Conservation (phyloP, 2,797 vertebrate genomes). For the Muscicapa comitata region DNA sequence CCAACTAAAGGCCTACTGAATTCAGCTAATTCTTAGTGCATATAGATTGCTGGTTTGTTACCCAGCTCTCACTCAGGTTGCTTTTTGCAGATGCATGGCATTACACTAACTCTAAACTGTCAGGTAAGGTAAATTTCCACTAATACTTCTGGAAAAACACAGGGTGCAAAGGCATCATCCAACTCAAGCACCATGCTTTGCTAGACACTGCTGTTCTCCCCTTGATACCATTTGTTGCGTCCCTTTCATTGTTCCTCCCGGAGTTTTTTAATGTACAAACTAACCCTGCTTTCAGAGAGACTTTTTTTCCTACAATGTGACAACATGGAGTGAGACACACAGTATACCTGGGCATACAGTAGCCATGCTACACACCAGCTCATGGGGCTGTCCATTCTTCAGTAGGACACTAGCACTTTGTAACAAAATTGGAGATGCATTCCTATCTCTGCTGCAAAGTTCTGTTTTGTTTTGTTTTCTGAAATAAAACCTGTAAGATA, state of each 20-base stretch:
- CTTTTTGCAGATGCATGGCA: neutral
- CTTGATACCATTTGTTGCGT: rapidly evolving
- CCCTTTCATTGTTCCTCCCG: rapidly evolving
- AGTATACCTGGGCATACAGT: neutral
- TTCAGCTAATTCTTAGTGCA: neutral
- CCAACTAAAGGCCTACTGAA: neutral
- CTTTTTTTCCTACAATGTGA: neutral
- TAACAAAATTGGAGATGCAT: neutral
- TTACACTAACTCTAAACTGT: neutral
- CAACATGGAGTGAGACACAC: neutral
- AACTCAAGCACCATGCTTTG: rapidly evolving
- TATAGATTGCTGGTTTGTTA: neutral
- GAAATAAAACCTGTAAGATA: slow-evolving; percentile 44
- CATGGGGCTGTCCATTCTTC: neutral
- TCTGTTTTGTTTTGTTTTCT: slow-evolving; percentile 48
- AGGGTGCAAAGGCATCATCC: neutral
- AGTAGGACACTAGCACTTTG: slow-evolving; percentile 19
- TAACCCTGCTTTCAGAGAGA: neutral
- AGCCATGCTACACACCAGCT: neutral
- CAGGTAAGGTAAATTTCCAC: slow-evolving; percentile 2
- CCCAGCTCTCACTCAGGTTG: neutral
- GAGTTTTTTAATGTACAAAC: neutral
- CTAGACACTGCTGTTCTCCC: rapidly evolving
- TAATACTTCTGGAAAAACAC: neutral
- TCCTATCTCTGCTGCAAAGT: slow-evolving; percentile 28